Base-by-base conservation (phyloP, 2,113 vertebrate genomes). In the Pelecanoides urinatrix region DNA sequence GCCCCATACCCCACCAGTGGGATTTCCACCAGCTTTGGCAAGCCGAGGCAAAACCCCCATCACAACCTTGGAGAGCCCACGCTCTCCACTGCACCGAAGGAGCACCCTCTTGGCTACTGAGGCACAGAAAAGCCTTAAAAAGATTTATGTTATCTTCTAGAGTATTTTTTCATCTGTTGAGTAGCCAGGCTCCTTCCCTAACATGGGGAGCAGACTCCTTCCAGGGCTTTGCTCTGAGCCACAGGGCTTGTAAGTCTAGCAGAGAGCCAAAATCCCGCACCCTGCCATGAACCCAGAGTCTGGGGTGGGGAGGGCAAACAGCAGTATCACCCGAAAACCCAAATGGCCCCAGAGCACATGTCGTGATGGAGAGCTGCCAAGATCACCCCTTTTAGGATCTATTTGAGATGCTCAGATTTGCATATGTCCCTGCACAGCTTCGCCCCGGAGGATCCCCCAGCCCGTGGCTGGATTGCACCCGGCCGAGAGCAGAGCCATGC, bases 401-500 rank as follows among this genome's bases (percentile, higher is more conserved):
- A 1, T 20, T 16, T 15, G 72, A 72, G 55, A 38, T 4, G 30
- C 52, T 63, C 56, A 5, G 16, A 5, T 23, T 12, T n/a, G 45
- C 70, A 65, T 7, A 1, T 0, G 14, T 29, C 16, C 62, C 58
- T 50, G 65, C 73, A 56, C 27, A 72, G 49, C 53, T 55, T 38
- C 6, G 6, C 13, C 82, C 61, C 2, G 2, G 32, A 45, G 13
- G 23, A 52, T 38, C 13, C 23, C 17, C 22, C 56, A 23, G 65
- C 32, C 49, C 8, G 0, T 2, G 21, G 30, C 11, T 11, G 61
- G 70, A 68, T 65, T 1, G 0, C 34, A 20, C 7, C 40, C 61
- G 49, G 85, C 47, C 0, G 0, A 66, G 72, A 65, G 42, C 67
- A 71, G 49, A 92, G 59, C 53, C 68, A 14, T 1, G 1, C 6